phyloP scores from a whole-genome alignment of 2,113 vertebrate species.

The Zootoca vivipara region DNA sequence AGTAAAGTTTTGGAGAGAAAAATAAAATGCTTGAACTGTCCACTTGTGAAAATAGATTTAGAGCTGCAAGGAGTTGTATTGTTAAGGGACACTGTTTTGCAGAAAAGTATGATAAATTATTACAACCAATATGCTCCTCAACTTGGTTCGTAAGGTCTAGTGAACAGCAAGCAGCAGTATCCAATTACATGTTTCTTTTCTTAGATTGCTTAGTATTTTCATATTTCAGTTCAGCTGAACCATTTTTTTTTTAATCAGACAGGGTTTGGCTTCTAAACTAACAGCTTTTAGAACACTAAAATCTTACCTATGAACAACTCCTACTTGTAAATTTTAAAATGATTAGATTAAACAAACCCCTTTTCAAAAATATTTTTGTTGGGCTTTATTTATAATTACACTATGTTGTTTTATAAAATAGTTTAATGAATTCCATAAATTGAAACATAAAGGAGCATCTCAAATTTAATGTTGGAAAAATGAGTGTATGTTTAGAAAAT shows the following conservation, averaged over 20 bases:
- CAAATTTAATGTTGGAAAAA: slow-evolving; percentile 56
- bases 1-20: slow-evolving; percentile 38
- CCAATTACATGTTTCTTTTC: slow-evolving; percentile 65
- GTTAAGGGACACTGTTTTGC: slow-evolving; percentile 54
- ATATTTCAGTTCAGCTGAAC: slow-evolving; percentile 35
- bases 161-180: slow-evolving; percentile 59
- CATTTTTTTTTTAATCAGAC: background rate
- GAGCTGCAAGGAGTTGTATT: slow-evolving; percentile 34
- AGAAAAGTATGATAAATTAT: slow-evolving; percentile 67
- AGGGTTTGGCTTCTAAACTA: slow-evolving; percentile 27
- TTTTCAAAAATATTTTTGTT: background rate
- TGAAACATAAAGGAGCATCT: background rate
- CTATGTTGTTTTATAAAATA: background rate
- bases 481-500: slow-evolving; percentile 30
- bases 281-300: slow-evolving; percentile 14
- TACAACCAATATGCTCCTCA: slow-evolving; percentile 56
- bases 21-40: slow-evolving; percentile 30
- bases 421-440: background rate
- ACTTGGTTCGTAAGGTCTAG: slow-evolving; percentile 63
- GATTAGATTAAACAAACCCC: background rate
- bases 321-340: slow-evolving; percentile 11
- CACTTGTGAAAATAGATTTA: slow-evolving; percentile 54
- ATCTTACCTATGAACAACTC: background rate
- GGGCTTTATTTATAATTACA: slow-evolving; percentile 2
- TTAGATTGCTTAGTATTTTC: slow-evolving; percentile 58